These are phyloP conservation scores for Sycophila texana DNA, from an alignment of 2,888 invertebrate genomes.

Conservation along the genomic window DNA sequence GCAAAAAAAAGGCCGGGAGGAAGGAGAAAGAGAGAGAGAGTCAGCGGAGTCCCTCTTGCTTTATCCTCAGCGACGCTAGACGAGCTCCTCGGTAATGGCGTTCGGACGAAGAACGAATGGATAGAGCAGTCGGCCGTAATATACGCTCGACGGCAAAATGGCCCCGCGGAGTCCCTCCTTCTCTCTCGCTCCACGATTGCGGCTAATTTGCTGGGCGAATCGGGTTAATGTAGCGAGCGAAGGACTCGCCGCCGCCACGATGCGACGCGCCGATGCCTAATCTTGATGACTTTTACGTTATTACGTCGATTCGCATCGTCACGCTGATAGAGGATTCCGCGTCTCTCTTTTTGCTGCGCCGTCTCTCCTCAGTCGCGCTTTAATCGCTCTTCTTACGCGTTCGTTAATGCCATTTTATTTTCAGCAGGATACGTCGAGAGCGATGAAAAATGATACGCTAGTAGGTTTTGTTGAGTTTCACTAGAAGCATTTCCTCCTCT, in stretches of 20 bases:
- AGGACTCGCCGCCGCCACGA: conserved; percentile 57
- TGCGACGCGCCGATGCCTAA: conserved; percentile 49
- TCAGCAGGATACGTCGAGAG: not conserved
- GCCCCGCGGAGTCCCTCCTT: not conserved
- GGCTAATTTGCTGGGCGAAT: conserved; percentile 74
- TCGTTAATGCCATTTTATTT: conserved; percentile 24
- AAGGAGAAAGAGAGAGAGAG: conserved; percentile 28
- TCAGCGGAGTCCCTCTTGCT: conserved; percentile 52
- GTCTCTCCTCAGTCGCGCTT: not conserved
- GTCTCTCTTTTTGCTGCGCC: conserved; percentile 2
- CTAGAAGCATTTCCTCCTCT: no score
- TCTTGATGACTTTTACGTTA: conserved; percentile 52
- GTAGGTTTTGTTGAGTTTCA: not conserved
- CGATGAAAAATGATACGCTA: not conserved
- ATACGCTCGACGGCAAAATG: conserved; percentile 49
- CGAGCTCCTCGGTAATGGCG: conserved; percentile 43
- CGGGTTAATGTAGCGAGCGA: conserved; percentile 75
- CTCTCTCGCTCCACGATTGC: conserved; percentile 67
- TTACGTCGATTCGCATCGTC: conserved; percentile 53
- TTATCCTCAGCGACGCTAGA: conserved; percentile 35
- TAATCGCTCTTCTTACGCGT: conserved; percentile 39
- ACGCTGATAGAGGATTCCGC: conserved; percentile 41
- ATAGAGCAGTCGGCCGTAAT: conserved; percentile 47
- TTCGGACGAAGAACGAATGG: conserved; percentile 46
- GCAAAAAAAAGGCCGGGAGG: conserved; percentile 55